A percentile compares a stretch with the other conserved stretches of the same genome.
Conservation (phyloP, 2,113 vertebrate species). For the Heliornis fulica region DNA sequence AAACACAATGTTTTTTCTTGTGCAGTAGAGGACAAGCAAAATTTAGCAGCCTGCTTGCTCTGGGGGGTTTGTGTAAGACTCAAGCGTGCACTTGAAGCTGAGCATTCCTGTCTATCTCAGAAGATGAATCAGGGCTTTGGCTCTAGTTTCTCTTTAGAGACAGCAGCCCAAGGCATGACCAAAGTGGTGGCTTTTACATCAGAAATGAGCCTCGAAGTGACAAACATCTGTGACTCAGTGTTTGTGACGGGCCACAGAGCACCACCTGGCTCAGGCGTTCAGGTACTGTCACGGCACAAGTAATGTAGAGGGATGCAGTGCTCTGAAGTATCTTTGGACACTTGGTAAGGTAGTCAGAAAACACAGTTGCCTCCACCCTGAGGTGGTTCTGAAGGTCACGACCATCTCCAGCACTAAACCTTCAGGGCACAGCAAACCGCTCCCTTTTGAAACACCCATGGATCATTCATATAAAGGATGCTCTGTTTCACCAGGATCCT, state of each 20-base stretch:
- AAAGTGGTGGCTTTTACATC: not conserved
- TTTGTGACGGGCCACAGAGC: not conserved
- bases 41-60: not conserved
- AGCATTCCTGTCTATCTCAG: not conserved
- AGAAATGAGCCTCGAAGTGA: not conserved
- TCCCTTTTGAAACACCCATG: not conserved
- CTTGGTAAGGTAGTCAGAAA: not conserved
- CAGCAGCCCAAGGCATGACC: not conserved
- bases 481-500: not conserved
- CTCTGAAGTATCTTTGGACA: not conserved
- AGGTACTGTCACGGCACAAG: not conserved
- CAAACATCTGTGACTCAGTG: not conserved
- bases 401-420: not conserved
- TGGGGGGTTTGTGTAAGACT: not conserved
- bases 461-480: accelerated
- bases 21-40: not conserved
- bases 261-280: not conserved
- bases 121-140: constrained; percentile 1
- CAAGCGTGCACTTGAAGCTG: not conserved
- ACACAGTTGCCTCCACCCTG: not conserved
- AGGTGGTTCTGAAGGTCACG: not conserved
- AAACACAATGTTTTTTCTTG: not conserved
- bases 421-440: not conserved
- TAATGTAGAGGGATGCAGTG: not conserved
- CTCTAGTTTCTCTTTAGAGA: not conserved